Evolutionary conservation across 92 coral and sea anemone genomes (phyloP).

Genomic region (Porites rus): DNA sequence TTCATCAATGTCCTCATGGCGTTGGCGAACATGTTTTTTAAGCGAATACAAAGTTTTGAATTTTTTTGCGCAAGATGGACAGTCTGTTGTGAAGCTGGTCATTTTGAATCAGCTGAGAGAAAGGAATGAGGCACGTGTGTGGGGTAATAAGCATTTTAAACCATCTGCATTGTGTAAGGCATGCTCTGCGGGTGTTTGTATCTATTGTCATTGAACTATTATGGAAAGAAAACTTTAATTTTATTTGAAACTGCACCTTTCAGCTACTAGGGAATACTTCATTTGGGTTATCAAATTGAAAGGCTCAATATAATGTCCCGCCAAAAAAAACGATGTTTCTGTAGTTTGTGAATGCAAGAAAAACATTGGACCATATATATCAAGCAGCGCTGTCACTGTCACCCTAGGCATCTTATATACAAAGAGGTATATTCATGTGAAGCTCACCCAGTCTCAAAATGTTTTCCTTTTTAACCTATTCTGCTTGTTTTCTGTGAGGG

Average conservation of each 20-base stretch:
- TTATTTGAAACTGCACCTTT: neutral
- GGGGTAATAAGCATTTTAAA: neutral
- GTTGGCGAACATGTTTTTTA: neutral
- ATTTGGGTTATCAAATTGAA: neutral
- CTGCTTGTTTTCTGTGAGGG: no score
- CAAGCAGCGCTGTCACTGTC: no score
- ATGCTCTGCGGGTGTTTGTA: neutral
- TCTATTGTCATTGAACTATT: neutral
- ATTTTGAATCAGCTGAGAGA: neutral
- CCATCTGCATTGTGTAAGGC: no score
- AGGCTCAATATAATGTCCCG: conserved; percentile 4
- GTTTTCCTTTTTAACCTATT: no score
- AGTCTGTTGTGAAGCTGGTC: neutral
- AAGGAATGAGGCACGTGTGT: neutral
- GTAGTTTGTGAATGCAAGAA: neutral
- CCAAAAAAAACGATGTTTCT: neutral
- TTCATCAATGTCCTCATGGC: neutral
- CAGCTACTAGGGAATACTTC: conserved; percentile 1
- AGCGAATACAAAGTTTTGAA: neutral
- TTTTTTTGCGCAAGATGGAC: neutral
- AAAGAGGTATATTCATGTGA: no score
- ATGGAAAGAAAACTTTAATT: conserved; percentile 13
- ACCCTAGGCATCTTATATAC: no score
- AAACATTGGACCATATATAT: neutral
- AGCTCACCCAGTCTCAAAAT: no score